Evolutionary conservation across 2,888 invertebrate genomes (phyloP).

Genomic region (Lasioglossum malachurum): DNA sequence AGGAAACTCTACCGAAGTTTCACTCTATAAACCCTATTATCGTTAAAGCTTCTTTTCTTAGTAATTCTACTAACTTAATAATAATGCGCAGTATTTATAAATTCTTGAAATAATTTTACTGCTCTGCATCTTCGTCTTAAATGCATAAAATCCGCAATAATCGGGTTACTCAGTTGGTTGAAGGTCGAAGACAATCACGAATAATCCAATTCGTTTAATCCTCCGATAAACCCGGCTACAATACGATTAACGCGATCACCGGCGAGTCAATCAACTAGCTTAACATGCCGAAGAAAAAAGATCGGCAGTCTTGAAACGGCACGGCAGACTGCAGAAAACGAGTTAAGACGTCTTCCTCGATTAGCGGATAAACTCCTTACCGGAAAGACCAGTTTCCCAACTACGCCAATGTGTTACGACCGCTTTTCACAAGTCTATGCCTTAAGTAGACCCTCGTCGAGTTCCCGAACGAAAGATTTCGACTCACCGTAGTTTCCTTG

Average conservation of each 20-base stretch:
- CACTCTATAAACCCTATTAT: no score
- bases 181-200: not conserved
- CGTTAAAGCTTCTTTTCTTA: no score
- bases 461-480: not conserved
- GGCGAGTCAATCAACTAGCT: not conserved
- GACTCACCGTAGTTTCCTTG: conserved; percentile 31
- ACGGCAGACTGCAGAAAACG: not conserved
- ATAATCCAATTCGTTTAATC: not conserved
- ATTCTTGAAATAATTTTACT: no score
- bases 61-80: no score
- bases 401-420: not conserved
- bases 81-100: no score
- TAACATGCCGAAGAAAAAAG: not conserved
- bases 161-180: no score
- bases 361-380: not conserved
- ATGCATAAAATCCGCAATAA: no score
- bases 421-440: not conserved
- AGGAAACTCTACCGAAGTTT: no score
- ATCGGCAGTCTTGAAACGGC: not conserved
- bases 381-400: not conserved
- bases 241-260: not conserved
- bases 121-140: no score
- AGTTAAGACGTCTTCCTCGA: conserved; percentile 8
- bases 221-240: not conserved
- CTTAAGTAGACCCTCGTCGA: not conserved